These are phyloP conservation scores for Aspiorhynchus laticeps DNA, from an alignment of 2,113 vertebrate species.

Conservation along the genomic window DNA sequence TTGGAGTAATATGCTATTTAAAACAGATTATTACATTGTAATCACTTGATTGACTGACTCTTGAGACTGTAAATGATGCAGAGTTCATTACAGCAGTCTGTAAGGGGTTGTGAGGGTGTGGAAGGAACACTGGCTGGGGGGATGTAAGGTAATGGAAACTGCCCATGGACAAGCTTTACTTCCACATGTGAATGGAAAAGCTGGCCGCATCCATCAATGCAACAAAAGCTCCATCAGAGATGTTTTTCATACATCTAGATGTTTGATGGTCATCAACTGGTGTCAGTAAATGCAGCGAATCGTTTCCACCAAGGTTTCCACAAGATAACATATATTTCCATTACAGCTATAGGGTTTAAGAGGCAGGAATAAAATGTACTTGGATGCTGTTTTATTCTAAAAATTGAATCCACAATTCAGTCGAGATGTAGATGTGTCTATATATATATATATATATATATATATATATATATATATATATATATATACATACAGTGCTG, in stretches of 20 bases:
- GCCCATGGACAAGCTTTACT: background rate
- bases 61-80: background rate
- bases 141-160: background rate
- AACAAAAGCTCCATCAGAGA: background rate
- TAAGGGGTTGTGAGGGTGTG: constrained; percentile 47
- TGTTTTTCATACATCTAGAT: background rate
- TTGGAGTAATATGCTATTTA: background rate
- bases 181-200: background rate
- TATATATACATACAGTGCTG: too few species aligned
- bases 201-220: background rate
- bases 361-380: background rate
- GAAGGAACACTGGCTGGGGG: constrained; percentile 20
- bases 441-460: too few species aligned
- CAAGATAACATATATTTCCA: background rate
- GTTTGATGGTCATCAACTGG: background rate
- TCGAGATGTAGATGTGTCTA: background rate
- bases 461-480: too few species aligned
- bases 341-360: background rate
- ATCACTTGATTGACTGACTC: constrained; percentile 34
- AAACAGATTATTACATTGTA: background rate
- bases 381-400: background rate
- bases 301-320: background rate
- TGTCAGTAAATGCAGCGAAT: background rate
- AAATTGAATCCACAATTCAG: background rate
- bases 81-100: constrained; percentile 24